Base-by-base conservation (phyloP, 1,140 invertebrate genomes). In the Achatina immaculata region DNA sequence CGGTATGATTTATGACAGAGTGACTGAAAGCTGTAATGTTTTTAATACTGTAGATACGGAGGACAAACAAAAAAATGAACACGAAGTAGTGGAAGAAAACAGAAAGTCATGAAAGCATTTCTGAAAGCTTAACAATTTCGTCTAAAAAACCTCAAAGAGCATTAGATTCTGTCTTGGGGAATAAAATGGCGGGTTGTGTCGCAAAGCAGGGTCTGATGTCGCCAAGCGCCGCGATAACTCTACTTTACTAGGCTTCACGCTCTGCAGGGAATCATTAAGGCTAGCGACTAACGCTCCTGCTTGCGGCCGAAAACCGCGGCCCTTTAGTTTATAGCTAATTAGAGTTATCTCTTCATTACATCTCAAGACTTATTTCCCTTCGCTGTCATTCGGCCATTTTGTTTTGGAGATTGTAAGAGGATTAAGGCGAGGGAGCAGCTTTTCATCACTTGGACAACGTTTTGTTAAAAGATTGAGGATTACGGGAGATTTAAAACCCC, bases 271-370 rank as follows among this genome's bases (percentile, higher is more conserved):
- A 45, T 28, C 69, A 72, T 72, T 72, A 72, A 58, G n/a, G 38
- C 69, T 40, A 16, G 36, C 69, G 40, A 19, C n/a, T 42, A 43
- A 42, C 38, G 69, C 43, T 40, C 69, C n/a, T 42, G 55, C 11
- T 19, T 21, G 55, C n/a, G 55, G 55, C 55, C 55, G 21, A 42
- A 28, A 40, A 72, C 40, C 36, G 40, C 42, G 42, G 42, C 19
- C 69, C 69, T 72, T 45, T 72, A 75, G 45, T 75, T 75, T 75
- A 75, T 36, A 75, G 55, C 73, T 75, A 75, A 75, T 75, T 75
- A 75, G 45, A 75, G 73, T 75, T 75, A 75, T 75, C 73, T 75
- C 42, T 19, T 75, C 73, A 9, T 58, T 75, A 45, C 55, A 62
- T 75, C 73, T 75, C 73, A 38, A 36, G 28, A 75, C 45, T 58